Percentiles rank a stretch among this genome's conserved stretches.
Conservation (phyloP, 2,113 vertebrate genomes). For the Polyodon spathula region DNA sequence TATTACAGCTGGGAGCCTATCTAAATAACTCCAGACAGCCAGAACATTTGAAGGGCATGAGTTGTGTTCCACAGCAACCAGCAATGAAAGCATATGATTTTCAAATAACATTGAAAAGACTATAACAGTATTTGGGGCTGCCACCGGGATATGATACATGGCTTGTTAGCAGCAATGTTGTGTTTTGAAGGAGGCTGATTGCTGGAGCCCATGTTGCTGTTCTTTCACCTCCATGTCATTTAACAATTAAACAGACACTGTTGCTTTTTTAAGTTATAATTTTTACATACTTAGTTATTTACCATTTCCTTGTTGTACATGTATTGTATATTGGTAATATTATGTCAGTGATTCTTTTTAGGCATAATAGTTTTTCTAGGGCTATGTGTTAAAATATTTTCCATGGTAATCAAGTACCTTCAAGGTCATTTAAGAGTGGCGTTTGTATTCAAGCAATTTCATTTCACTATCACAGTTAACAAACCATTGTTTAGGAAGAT, state of each 20-base stretch:
- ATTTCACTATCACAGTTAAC: no score
- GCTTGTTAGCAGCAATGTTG: conserved; percentile 15
- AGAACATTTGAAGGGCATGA: conserved; percentile 38
- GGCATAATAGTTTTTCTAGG: no score
- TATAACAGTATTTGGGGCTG: conserved; percentile 21
- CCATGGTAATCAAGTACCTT: no score
- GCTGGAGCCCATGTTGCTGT: conserved; percentile 19
- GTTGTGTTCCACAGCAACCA: conserved; percentile 19
- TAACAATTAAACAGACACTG: conserved; percentile 25
- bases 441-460: no score
- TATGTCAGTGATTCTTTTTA: no score
- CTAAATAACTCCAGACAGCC: conserved; percentile 29
- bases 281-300: conserved; percentile 7
- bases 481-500: no score
- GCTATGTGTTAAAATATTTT: no score
- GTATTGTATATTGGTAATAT: no score
- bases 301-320: no score
- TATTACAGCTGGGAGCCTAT: conserved; percentile 27
- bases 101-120: conserved; percentile 29
- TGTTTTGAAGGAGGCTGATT: conserved; percentile 25
- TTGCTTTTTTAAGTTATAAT: conserved; percentile 14
- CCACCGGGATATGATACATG: conserved; percentile 2
- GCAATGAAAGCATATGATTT: conserved; percentile 30
- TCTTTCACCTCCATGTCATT: conserved; percentile 26
- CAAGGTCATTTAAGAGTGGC: no score